Percentiles rank a stretch among this genome's conserved stretches.
Evolutionary conservation across 2,888 invertebrate genomes (phyloP).

Genomic region (Euspilapteryx auroguttella): DNA sequence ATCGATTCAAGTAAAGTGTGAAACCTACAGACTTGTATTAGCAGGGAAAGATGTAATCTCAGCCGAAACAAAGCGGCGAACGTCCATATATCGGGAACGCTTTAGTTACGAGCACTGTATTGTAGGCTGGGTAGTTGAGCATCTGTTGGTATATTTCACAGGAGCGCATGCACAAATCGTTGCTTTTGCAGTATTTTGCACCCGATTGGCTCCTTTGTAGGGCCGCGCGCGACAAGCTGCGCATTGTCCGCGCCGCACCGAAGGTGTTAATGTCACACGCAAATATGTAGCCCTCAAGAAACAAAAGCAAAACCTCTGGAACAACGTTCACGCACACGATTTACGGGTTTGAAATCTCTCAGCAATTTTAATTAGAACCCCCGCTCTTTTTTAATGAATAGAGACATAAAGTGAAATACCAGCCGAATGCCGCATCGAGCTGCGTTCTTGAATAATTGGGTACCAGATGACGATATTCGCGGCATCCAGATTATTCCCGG

Average conservation of each 20-base stretch:
- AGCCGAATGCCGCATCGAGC: too few relatives aligned
- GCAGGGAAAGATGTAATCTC: constrained; percentile 35
- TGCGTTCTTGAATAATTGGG: constrained; percentile 35
- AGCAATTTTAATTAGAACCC: constrained; percentile 46
- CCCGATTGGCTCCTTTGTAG: constrained; percentile 20
- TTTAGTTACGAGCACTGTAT: constrained; percentile 24
- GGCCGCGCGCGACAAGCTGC: constrained; percentile 13
- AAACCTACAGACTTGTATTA: constrained; percentile 29
- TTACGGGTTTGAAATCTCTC: constrained; percentile 22
- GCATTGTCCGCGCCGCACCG: constrained; percentile 20
- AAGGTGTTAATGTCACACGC: constrained; percentile 32
- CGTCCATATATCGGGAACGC: constrained; percentile 25
- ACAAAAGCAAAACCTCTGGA: constrained; percentile 18
- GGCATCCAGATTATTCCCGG: constrained; percentile 18
- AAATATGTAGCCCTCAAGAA: constrained; percentile 34
- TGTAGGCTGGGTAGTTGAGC: too few relatives aligned
- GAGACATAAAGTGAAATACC: constrained; percentile 37
- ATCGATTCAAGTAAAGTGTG: too few relatives aligned
- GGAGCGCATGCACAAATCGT: constrained; percentile 30
- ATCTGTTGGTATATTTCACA: constrained; percentile 32
- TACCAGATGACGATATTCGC: constrained; percentile 31
- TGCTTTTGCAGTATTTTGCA: constrained; percentile 6
- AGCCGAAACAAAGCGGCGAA: constrained; percentile 22
- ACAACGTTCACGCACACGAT: constrained; percentile 21
- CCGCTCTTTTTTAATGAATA: constrained; percentile 35